phyloP scores from a whole-genome alignment of 2,113 vertebrate genomes.

The Amphiprion percula region DNA sequence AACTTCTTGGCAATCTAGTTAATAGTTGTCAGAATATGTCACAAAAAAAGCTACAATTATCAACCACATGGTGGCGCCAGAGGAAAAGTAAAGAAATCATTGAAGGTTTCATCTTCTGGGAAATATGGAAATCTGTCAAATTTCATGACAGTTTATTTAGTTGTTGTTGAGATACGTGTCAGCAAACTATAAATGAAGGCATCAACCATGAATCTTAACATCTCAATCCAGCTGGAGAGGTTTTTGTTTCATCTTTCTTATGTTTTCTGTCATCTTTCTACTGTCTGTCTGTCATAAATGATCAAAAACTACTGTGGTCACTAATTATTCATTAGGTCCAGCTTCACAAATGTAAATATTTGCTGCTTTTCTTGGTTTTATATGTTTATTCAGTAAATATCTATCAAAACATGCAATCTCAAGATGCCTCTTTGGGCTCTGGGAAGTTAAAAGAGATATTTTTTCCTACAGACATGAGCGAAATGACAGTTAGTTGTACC shows the following conservation, averaged over 20 bases:
- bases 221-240: neutral
- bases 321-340: too few relatives aligned
- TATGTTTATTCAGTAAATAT: too few relatives aligned
- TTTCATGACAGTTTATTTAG: neutral
- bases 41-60: neutral
- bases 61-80: neutral
- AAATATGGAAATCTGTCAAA: neutral
- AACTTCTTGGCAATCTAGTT: neutral
- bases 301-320: neutral
- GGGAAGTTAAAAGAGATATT: too few relatives aligned
- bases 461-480: too few relatives aligned
- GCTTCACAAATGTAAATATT: neutral
- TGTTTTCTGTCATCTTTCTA: neutral
- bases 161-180: neutral
- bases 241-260: neutral
- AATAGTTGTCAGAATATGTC: neutral
- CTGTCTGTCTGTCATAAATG: neutral
- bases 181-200: too few relatives aligned
- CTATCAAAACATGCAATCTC: too few relatives aligned
- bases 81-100: constrained; percentile 11
- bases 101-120: neutral
- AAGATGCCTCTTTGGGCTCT: too few relatives aligned
- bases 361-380: neutral
- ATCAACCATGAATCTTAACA: neutral
- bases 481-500: too few relatives aligned